Base-by-base conservation (phyloP, 92 coral and sea anemone genomes). In the Galaxea fascicularis region DNA sequence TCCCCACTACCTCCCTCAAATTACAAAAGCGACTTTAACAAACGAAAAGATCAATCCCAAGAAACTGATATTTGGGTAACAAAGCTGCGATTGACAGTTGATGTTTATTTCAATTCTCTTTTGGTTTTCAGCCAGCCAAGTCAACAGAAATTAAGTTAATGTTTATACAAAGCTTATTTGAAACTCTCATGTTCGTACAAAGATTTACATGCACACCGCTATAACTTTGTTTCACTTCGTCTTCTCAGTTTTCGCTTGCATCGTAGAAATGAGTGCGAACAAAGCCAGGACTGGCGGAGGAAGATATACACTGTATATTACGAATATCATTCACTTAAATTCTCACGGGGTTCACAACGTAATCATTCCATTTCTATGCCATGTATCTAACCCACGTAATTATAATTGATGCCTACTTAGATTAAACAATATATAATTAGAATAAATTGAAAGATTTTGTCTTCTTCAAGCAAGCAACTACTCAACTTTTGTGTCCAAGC, bases 141-240 rank as follows among this genome's bases (percentile, higher is more conserved):
- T n/a, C 28, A 44, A 69, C 21, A 69, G 76, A 71, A 71, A 45
- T 45, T 22, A 27, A 60, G 66, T 60, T 7, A 22, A 46, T 11
- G 22, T 73, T 74, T 53, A 30, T 28, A 31, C 79, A 74, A 74
- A 74, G 65, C 35, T 54, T 54, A 51, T n/a, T 54, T 74, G 45
- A 74, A 29, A 12, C 24, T 28, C 29, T 29, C 29, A 26, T 25
- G 20, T 74, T 18, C 78, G 24, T 73, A 73, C 63, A 54, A 74
- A 74, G 79, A 56, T 54, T 26, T 74, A 67, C 21, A 31, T 30
- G 47, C 31, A 0, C 8, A 25, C 44, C 11, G 46, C 79, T 56
- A 27, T 12, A 74, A 8, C 22, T 9, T 20, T 8, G 44, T 35
- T 30, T 54, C 16, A 30, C 44, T 21, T 27, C 60, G 4, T 9